A percentile compares a stretch with the other conserved stretches of the same genome.
Conservation (phyloP, 2,888 invertebrate genomes). For the Rhamphomyia laevipes region DNA sequence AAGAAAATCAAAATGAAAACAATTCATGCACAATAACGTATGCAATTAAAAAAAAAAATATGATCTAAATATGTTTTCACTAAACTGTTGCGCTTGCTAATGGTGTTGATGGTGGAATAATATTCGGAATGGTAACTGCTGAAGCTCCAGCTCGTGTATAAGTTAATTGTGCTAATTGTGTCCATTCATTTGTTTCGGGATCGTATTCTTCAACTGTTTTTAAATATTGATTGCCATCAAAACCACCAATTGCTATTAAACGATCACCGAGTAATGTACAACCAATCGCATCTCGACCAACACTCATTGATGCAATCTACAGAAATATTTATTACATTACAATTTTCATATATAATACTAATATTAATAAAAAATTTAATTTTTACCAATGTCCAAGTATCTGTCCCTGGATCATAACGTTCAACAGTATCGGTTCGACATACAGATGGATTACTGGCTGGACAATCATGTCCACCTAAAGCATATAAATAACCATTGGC, state of each 20-base stretch:
- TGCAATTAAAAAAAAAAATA: constrained; percentile 2
- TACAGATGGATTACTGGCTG: constrained; percentile 73
- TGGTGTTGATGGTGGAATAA: constrained; percentile 31
- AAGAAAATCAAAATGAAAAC: too few relatives aligned
- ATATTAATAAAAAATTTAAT: too few relatives aligned
- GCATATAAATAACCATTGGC: constrained; percentile 84
- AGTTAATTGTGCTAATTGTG: constrained; percentile 62
- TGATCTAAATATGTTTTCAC: constrained; percentile 19
- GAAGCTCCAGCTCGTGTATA: constrained; percentile 83
- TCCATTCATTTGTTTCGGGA: constrained; percentile 69
- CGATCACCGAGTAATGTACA: constrained; percentile 70
- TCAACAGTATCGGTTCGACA: constrained; percentile 82
- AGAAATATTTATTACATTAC: not conserved
- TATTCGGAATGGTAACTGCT: constrained; percentile 54
- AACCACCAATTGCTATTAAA: constrained; percentile 73
- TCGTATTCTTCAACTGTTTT: constrained; percentile 84
- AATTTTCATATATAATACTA: not conserved
- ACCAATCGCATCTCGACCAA: constrained; percentile 80
- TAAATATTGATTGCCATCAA: constrained; percentile 80
- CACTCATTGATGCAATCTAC: constrained; percentile 61
- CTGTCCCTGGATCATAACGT: constrained; percentile 65
- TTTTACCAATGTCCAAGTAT: constrained; percentile 66
- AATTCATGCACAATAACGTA: not conserved
- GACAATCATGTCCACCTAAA: constrained; percentile 87
- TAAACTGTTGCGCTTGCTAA: constrained; percentile 35